Conservation (phyloP, 2,888 invertebrate genomes). For the Lacanobia oleracea region DNA sequence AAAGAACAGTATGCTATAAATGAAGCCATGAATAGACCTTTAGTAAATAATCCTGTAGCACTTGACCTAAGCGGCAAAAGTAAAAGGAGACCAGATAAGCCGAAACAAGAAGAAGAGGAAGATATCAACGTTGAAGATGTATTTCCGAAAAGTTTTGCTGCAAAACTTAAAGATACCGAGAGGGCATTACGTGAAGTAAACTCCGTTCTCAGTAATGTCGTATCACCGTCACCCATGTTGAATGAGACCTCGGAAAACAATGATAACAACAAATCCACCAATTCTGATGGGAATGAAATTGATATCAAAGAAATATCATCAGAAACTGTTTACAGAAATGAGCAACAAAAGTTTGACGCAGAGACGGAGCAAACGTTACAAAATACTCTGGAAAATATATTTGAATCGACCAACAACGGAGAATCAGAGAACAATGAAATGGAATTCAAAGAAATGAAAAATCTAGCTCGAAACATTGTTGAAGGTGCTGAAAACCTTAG, state of each 20-base stretch:
- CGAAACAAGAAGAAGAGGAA: conserved; percentile 58
- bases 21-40: conserved; percentile 80
- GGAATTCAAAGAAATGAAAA: conserved; percentile 85
- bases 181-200: conserved; percentile 78
- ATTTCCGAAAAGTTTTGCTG: conserved; percentile 77
- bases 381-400: conserved; percentile 78
- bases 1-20: conserved; percentile 83
- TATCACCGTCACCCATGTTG: conserved; percentile 22
- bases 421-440: conserved; percentile 78
- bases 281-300: conserved; percentile 14
- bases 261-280: conserved; percentile 5
- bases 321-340: conserved; percentile 15
- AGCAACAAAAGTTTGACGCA: conserved; percentile 72
- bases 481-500: conserved; percentile 86
- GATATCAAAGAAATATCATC: conserved; percentile 17
- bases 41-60: conserved; percentile 77
- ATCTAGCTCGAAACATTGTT: conserved; percentile 82
- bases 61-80: conserved; percentile 71
- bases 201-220: conserved; percentile 71
- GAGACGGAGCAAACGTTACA: conserved; percentile 80
- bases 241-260: conserved; percentile 12
- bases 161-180: conserved; percentile 81
- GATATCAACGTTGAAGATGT: conserved; percentile 68
- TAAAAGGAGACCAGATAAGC: conserved; percentile 57
- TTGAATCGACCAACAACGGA: conserved; percentile 73